These are phyloP conservation scores for Vulpes ferrilata DNA, from an alignment of 2,113 vertebrate genomes.

Conservation along the genomic window DNA sequence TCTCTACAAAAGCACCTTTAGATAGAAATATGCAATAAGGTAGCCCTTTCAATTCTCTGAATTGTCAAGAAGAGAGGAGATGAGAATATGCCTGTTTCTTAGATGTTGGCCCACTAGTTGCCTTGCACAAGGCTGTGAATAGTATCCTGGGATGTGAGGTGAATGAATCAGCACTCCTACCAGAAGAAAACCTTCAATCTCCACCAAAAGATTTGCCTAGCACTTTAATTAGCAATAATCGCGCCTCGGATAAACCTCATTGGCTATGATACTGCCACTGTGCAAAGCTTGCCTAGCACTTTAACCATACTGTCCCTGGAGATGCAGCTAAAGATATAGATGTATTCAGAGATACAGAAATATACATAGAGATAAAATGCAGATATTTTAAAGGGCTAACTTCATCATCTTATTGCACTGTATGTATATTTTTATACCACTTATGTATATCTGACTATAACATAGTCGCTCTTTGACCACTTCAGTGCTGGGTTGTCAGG, in stretches of 20 bases:
- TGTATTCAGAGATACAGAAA: neutral
- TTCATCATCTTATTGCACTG: neutral
- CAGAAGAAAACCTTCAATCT: neutral
- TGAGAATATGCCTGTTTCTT: neutral
- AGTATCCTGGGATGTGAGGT: neutral
- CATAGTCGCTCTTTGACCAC: neutral
- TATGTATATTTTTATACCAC: neutral
- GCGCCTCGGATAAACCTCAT: too few species aligned
- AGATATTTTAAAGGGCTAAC: constrained; percentile 41
- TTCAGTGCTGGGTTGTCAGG: neutral
- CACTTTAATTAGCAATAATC: neutral
- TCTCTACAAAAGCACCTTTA: neutral
- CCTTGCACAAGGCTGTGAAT: neutral
- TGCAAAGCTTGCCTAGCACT: neutral
- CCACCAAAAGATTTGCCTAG: neutral
- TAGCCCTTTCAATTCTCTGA: constrained; percentile 35
- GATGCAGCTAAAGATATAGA: neutral
- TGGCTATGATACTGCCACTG: too few species aligned
- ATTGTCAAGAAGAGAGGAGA: constrained; percentile 18
- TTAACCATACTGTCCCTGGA: neutral
- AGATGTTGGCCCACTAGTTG: neutral
- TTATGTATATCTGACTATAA: neutral
- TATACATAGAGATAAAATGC: neutral
- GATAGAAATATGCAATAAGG: neutral
- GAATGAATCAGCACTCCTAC: neutral